phyloP scores from a whole-genome alignment of 2,113 vertebrate genomes.

The Brachyhypopomus occidentalis region DNA sequence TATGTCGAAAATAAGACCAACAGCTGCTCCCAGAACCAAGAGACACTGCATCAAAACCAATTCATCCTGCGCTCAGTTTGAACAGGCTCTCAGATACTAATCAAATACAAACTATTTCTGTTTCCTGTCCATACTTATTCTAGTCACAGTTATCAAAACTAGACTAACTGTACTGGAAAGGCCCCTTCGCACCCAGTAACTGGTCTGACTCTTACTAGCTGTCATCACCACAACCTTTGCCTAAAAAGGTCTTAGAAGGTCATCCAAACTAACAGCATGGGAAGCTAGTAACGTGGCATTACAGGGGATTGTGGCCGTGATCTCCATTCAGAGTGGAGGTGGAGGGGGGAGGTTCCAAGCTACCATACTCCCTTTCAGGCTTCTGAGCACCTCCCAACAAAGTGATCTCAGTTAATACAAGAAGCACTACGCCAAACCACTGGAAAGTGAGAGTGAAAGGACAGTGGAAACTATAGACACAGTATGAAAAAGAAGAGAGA shows the following conservation, averaged over 20 bases:
- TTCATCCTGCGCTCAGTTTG: slow-evolving; percentile 17
- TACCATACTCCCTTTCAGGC: neutral
- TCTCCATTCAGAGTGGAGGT: no score
- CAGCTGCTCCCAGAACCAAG: neutral
- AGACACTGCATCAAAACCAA: neutral
- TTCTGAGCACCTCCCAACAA: slow-evolving; percentile 4
- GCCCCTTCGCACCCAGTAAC: neutral
- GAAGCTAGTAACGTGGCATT: slow-evolving; percentile 34
- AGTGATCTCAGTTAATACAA: neutral
- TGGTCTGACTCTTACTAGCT: slow-evolving; percentile 44
- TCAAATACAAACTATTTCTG: slow-evolving; percentile 40
- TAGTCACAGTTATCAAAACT: neutral
- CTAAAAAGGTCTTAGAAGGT: slow-evolving; percentile 38
- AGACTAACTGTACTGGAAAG: neutral
- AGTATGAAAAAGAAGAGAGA: no score
- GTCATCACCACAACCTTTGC: slow-evolving; percentile 42
- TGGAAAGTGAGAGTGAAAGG: slow-evolving; percentile 18
- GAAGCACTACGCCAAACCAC: neutral
- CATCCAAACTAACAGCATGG: slow-evolving; percentile 38
- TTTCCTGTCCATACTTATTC: neutral
- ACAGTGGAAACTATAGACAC: neutral
- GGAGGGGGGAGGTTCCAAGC: neutral
- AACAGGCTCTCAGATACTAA: slow-evolving; percentile 31
- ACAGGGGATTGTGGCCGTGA: no score
- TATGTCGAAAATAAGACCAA: neutral